Evolutionary conservation across 2,797 vertebrate genomes (phyloP), one percentile per base, ranked within the genome.

Genomic region (Ara ararauna): DNA sequence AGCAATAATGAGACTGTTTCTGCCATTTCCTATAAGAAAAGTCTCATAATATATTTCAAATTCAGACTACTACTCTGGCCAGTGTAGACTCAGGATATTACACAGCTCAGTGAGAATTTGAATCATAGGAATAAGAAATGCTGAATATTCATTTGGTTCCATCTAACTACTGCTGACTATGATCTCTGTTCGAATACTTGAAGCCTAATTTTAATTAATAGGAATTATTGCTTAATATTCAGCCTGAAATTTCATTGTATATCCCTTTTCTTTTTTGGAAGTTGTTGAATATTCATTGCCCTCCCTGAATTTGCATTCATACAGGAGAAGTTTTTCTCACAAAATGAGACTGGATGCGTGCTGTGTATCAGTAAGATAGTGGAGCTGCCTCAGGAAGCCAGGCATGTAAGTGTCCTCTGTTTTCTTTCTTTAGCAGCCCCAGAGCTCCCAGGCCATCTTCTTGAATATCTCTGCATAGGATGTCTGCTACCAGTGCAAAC

Each of bases 171-270:
- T 56, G 58, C 70, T 86, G 48, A 47, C 78, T 85, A 19, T 0
- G 3, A 66, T 80, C 29, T 91, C 76, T 65, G 38, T 58, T 84
- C 21, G 48, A 66, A 78, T 75, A 58, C 79, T 81, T 61, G 27
- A 81, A 83, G 76, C 30, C 48, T 85, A 23, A 50, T 88, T 94
- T 84, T 94, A 91, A 95, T 96, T 93, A 93, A 93, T 75, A 84
- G 6, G 7, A 94, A 36, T 75, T 90, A 47, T 54, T 93, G 50
- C 48, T 89, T 94, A 71, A 87, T 93, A 89, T 87, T 83, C 61
- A 80, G 53, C 36, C 53, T 53, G 48, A 75, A 87, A 68, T 72
- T 64, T 89, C 4, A 2, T 24, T 51, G 79, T 78, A 29, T 68
- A 78, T 60, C 62, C 60, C 58, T 66, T 75, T 87, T 64, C 45